Percentiles rank a stretch among this genome's conserved stretches.
Conservation (phyloP, 2,113 vertebrate species). For the Potamarius usumacintae region DNA sequence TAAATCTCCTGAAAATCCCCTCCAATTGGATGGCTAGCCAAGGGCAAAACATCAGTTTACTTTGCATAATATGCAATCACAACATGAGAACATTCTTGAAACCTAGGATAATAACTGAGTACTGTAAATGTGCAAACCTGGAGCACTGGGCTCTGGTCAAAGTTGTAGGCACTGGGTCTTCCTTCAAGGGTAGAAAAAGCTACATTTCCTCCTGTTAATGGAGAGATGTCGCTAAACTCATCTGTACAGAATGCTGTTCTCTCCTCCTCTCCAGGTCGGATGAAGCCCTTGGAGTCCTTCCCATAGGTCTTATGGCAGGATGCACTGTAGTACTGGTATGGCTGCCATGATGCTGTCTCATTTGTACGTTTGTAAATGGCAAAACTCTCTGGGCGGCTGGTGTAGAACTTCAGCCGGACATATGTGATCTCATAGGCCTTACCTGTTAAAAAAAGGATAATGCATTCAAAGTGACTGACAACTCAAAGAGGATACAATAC, state of each 20-base stretch:
- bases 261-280: conserved; percentile 82
- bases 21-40: not conserved
- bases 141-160: conserved; percentile 80
- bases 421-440: conserved; percentile 96
- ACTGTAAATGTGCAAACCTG: conserved; percentile 73
- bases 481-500: not conserved
- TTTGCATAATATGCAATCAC: not conserved
- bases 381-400: conserved; percentile 92
- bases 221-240: conserved; percentile 96
- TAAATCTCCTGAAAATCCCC: not conserved
- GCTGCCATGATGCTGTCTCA: conserved; percentile 75
- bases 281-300: conserved; percentile 64
- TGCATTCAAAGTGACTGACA: not conserved
- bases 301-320: conserved; percentile 84
- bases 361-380: conserved; percentile 86
- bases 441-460: conserved; percentile 69
- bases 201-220: conserved; percentile 89
- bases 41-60: not conserved
- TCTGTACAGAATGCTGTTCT: conserved; percentile 85
- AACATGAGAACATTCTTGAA: not conserved
- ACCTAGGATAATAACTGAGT: not conserved
- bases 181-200: conserved; percentile 96
- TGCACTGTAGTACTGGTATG: conserved; percentile 92
- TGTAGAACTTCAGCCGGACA: conserved; percentile 89
- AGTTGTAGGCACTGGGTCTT: conserved; percentile 90